These are phyloP conservation scores for Drosophila sordidula DNA, from an alignment of 2,888 invertebrate species.

Conservation along the genomic window DNA sequence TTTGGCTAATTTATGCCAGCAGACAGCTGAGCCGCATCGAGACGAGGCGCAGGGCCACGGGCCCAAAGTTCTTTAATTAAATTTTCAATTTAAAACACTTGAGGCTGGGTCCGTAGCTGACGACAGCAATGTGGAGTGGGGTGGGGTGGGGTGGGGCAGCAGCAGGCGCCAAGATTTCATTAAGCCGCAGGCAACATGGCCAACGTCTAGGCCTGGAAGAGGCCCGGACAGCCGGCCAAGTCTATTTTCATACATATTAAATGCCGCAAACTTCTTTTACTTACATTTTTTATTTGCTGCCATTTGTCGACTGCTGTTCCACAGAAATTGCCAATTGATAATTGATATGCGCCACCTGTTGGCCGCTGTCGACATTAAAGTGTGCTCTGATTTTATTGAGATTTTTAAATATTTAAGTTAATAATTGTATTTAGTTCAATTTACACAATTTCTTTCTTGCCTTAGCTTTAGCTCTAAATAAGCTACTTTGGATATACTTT, in stretches of 20 bases:
- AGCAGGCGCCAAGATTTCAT: slow-evolving; percentile 73
- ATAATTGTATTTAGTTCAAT: no score
- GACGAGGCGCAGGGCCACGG: background rate
- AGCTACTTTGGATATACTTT: background rate
- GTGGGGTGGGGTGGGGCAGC: slow-evolving; percentile 1
- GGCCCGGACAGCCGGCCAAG: slow-evolving; percentile 32
- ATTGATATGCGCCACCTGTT: slow-evolving; percentile 58
- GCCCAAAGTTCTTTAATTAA: slow-evolving; percentile 72
- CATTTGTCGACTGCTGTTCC: slow-evolving; percentile 22
- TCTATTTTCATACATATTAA: slow-evolving; percentile 71
- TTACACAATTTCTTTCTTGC: no score
- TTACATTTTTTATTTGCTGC: slow-evolving; percentile 4
- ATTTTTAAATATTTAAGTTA: background rate
- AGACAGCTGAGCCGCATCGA: slow-evolving; percentile 11
- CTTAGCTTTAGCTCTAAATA: no score
- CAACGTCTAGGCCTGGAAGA: slow-evolving; percentile 49
- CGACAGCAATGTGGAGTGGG: slow-evolving; percentile 17
- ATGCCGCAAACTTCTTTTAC: slow-evolving; percentile 52
- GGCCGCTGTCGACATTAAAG: slow-evolving; percentile 45
- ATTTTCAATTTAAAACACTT: slow-evolving; percentile 72
- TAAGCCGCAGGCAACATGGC: slow-evolving; percentile 52
- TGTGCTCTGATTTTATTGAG: slow-evolving; percentile 18
- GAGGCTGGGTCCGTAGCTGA: slow-evolving; percentile 34
- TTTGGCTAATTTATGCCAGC: slow-evolving; percentile 71
- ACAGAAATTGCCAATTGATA: slow-evolving; percentile 57